These are phyloP conservation scores for Meliscaeva auricollis DNA, from an alignment of 2,888 invertebrate genomes.

Conservation along the genomic window DNA sequence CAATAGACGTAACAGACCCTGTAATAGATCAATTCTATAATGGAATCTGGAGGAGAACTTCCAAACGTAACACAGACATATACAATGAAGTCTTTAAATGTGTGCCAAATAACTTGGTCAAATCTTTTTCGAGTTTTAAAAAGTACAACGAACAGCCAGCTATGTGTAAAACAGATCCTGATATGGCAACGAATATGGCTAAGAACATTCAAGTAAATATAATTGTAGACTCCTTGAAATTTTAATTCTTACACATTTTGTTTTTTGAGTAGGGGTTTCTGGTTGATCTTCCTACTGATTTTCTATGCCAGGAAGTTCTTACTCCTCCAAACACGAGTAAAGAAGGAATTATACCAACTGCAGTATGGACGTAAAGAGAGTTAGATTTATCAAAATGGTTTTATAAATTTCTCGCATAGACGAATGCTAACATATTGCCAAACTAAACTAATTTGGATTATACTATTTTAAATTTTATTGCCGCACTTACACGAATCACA, in stretches of 20 bases:
- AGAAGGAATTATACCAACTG: slow-evolving; percentile 96
- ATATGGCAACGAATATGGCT: slow-evolving; percentile 89
- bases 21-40: slow-evolving; percentile 92
- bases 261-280: slow-evolving; percentile 88
- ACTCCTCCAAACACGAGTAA: slow-evolving; percentile 93
- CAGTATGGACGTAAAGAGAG: slow-evolving; percentile 96
- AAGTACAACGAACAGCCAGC: slow-evolving; percentile 90
- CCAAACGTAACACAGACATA: slow-evolving; percentile 92
- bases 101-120: slow-evolving; percentile 93
- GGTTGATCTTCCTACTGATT: slow-evolving; percentile 94
- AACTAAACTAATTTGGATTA: too few relatives aligned
- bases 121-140: slow-evolving; percentile 90
- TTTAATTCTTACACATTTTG: slow-evolving; percentile 1
- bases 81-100: slow-evolving; percentile 97
- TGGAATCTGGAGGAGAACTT: slow-evolving; percentile 92
- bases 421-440: too few relatives aligned
- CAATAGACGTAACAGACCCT: slow-evolving; percentile 91
- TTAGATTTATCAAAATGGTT: too few relatives aligned
- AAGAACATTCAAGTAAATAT: slow-evolving; percentile 88
- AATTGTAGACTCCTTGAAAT: background rate
- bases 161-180: slow-evolving; percentile 90
- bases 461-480: too few relatives aligned
- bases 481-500: too few relatives aligned
- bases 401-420: too few relatives aligned
- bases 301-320: slow-evolving; percentile 93